Evolutionary conservation across 35 echinoderm and acorn worm genomes (phyloP).

Genomic region (Holothuria glaberrima): DNA sequence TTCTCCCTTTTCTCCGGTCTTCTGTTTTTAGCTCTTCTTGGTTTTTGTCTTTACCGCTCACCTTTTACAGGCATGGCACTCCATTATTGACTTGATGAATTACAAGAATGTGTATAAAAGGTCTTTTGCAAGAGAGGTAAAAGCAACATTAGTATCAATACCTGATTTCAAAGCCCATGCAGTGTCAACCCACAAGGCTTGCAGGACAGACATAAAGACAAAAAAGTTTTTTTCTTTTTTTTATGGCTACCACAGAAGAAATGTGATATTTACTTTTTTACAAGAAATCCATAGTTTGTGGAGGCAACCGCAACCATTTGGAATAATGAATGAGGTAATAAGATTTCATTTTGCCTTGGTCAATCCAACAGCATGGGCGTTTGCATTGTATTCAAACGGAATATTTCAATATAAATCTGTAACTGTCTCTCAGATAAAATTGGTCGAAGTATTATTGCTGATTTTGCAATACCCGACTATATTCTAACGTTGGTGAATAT

Average conservation of each 20-base stretch:
- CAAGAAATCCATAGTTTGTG: not conserved
- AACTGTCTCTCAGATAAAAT: not conserved
- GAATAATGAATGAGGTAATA: not conserved
- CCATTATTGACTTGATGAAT: not conserved
- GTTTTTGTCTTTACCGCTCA: not conserved
- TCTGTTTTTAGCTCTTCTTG: not conserved
- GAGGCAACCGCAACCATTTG: not conserved
- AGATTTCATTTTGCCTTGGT: conserved; percentile 3
- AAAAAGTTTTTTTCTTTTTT: not conserved
- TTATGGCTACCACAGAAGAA: not conserved
- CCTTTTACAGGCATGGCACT: not conserved
- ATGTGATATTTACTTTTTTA: not conserved
- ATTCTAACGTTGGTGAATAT: conserved; percentile 2
- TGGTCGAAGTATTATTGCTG: not conserved
- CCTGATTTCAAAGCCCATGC: not conserved
- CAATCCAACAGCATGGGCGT: conserved; percentile 15
- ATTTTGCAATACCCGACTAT: not conserved
- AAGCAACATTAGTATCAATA: too few relatives aligned
- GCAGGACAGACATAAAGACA: not conserved
- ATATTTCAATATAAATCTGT: not conserved
- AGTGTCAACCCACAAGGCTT: not conserved
- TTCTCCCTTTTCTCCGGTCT: not conserved
- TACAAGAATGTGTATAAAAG: not conserved
- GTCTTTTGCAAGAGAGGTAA: not conserved
- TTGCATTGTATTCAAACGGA: conserved; percentile 12